phyloP scores from a whole-genome alignment of 1,140 invertebrate species.

The Marisa cornuarietis region DNA sequence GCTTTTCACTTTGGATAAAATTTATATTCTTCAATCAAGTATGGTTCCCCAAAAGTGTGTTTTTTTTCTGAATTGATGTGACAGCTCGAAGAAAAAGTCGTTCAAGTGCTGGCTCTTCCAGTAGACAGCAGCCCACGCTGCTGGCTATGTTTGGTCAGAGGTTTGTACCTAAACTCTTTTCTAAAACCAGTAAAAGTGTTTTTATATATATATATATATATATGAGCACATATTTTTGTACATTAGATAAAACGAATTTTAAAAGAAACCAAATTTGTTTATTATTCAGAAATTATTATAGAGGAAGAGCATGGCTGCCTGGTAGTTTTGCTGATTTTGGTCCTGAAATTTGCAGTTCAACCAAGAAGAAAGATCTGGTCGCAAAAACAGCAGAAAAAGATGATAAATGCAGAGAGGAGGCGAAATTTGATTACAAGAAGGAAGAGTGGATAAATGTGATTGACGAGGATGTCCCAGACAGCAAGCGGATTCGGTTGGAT shows the following conservation, averaged over 20 bases:
- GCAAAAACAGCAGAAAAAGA: neutral
- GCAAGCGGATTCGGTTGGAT: constrained; percentile 20
- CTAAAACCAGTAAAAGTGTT: neutral
- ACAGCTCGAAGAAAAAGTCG: neutral
- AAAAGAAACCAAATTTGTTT: no score
- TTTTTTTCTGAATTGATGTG: neutral
- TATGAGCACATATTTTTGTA: neutral
- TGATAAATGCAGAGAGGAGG: neutral
- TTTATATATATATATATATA: neutral
- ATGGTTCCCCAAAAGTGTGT: no score
- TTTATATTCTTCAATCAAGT: no score
- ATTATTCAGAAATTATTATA: no score
- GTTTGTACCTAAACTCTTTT: neutral
- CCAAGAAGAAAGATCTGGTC: neutral
- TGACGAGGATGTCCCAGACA: constrained; percentile 7
- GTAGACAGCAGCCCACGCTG: constrained; percentile 1
- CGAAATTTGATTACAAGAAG: neutral
- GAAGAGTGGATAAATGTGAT: neutral
- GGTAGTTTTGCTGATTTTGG: no score
- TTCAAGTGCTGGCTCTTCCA: constrained; percentile 4
- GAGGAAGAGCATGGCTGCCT: neutral
- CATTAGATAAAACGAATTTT: no score
- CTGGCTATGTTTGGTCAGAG: neutral
- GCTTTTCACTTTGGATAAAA: no score
- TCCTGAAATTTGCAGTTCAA: constrained; percentile 1